Conservation (phyloP, 2,888 invertebrate species). For the Dexiosoma caninum region DNA sequence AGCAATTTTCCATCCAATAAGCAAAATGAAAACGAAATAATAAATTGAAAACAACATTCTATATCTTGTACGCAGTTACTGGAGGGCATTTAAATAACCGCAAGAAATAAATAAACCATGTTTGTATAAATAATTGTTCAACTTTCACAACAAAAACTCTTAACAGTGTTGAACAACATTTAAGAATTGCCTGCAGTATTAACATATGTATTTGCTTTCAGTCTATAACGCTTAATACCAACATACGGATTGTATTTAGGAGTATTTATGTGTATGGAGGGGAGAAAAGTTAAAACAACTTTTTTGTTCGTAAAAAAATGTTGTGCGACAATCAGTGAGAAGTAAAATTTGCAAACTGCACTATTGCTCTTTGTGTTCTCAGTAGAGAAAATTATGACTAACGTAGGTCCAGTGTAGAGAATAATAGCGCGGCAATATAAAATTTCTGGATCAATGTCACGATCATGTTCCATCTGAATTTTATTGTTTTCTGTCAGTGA, state of each 20-base stretch:
- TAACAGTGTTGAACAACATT: slow-evolving; percentile 47
- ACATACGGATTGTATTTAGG: not conserved
- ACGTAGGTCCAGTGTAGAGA: too few species aligned
- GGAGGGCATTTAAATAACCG: slow-evolving; percentile 45
- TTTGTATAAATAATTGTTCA: slow-evolving; percentile 55
- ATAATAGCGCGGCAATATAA: too few species aligned
- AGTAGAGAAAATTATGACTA: too few species aligned
- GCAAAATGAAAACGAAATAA: not conserved
- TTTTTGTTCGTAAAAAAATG: too few species aligned
- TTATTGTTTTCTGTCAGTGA: too few species aligned
- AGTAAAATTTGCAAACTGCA: too few species aligned
- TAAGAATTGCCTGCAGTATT: slow-evolving; percentile 44
- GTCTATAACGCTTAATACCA: not conserved
- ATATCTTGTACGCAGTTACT: slow-evolving; percentile 29
- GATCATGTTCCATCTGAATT: too few species aligned
- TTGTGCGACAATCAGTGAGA: too few species aligned
- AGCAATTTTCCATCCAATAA: not conserved
- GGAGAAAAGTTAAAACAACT: not conserved
- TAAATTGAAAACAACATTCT: slow-evolving; percentile 31
- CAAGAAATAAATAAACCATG: slow-evolving; percentile 50
- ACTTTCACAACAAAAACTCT: slow-evolving; percentile 42
- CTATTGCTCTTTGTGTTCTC: too few species aligned
- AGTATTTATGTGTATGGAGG: not conserved
- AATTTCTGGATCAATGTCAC: too few species aligned
- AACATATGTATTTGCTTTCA: slow-evolving; percentile 38